These are phyloP conservation scores for Meriones psammophilus DNA, from an alignment of 2,797 vertebrate genomes.

Conservation along the genomic window DNA sequence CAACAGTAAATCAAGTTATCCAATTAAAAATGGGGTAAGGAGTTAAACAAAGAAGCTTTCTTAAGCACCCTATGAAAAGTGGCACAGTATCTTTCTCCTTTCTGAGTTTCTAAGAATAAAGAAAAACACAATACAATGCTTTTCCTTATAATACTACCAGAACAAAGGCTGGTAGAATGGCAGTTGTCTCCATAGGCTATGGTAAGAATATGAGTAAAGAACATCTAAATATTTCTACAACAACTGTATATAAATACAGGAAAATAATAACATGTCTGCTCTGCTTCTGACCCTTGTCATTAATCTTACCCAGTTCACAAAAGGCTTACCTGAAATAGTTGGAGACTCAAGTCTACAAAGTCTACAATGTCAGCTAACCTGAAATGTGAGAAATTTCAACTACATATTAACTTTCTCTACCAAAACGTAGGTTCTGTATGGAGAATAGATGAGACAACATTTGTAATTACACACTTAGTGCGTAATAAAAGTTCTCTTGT, in stretches of 20 bases:
- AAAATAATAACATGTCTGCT: background rate
- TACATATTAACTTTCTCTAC: background rate
- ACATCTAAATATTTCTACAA: slow-evolving; percentile 2
- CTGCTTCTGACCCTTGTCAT: background rate
- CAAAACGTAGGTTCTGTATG: slow-evolving; percentile 24
- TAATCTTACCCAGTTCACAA: background rate
- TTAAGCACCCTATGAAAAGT: background rate
- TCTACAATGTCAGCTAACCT: background rate
- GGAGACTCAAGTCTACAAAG: background rate
- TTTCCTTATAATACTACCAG: background rate
- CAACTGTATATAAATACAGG: background rate
- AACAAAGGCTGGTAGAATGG: background rate
- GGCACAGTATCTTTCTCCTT: background rate
- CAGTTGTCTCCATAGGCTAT: background rate
- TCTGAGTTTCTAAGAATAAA: background rate
- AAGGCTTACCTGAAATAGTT: background rate
- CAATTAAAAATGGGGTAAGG: no score
- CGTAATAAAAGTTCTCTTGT: slow-evolving; percentile 48
- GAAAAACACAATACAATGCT: background rate
- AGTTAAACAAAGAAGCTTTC: background rate
- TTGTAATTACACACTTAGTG: slow-evolving; percentile 54
- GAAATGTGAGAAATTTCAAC: slow-evolving; percentile 20
- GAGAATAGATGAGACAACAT: slow-evolving; percentile 28
- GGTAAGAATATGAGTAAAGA: background rate
- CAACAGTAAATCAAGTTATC: no score